phyloP scores from a whole-genome alignment of 2,888 invertebrate species.

The Biston stratarius region DNA sequence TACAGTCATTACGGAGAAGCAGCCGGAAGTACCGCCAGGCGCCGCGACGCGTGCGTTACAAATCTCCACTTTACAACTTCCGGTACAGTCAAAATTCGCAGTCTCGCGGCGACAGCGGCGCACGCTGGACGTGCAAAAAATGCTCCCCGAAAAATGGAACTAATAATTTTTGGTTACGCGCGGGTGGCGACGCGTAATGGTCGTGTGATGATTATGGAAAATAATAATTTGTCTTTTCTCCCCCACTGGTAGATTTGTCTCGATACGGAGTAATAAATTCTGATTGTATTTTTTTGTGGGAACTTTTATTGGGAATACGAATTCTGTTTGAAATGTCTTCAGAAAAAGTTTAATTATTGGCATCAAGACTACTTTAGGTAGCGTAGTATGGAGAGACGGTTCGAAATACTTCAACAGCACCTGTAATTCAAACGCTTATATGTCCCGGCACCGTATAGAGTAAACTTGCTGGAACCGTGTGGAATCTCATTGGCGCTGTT shows the following conservation, averaged over 20 bases:
- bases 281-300: constrained; percentile 56
- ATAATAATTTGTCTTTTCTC: constrained; percentile 82
- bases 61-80: constrained; percentile 87
- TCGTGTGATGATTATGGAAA: constrained; percentile 82
- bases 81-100: constrained; percentile 63
- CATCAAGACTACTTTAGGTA: neutral
- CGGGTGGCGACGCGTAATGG: constrained; percentile 73
- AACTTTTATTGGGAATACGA: constrained; percentile 45
- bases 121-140: constrained; percentile 72
- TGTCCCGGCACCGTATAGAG: no score
- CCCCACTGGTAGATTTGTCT: constrained; percentile 54
- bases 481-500: no score
- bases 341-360: neutral
- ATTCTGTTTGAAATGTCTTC: constrained; percentile 1
- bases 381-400: neutral
- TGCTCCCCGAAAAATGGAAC: constrained; percentile 53
- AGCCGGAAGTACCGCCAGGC: constrained; percentile 80
- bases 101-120: constrained; percentile 63
- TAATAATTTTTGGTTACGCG: constrained; percentile 81
- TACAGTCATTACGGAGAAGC: constrained; percentile 75
- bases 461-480: no score
- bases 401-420: no score
- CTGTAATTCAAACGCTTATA: no score
- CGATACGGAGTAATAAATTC: constrained; percentile 62
- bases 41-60: constrained; percentile 86